Conservation (phyloP, 1,140 invertebrate species). For the Gonioctena quinquepunctata region DNA sequence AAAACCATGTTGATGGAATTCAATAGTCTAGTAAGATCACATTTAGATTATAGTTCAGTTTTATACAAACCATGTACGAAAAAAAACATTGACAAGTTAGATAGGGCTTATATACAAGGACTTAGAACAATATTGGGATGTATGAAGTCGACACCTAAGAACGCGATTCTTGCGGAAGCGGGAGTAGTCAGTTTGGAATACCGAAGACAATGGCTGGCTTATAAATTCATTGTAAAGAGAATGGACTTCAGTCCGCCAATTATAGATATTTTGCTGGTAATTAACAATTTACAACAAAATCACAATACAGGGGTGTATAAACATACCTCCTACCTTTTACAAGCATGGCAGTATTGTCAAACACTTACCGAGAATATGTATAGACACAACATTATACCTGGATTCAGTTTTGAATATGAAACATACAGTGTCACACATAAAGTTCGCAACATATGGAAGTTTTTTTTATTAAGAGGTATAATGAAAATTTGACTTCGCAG, state of each 20-base stretch:
- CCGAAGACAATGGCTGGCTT: neutral
- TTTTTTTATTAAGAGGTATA: too few relatives aligned
- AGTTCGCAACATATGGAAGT: too few relatives aligned
- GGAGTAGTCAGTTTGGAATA: neutral
- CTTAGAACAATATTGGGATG: neutral
- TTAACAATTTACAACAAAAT: neutral
- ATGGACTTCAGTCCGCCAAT: neutral
- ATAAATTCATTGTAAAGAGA: too few relatives aligned
- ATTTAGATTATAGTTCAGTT: neutral
- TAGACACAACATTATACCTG: neutral
- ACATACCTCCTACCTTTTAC: neutral
- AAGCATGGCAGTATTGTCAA: neutral
- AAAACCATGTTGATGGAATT: neutral
- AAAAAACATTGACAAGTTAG: neutral
- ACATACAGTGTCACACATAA: too few relatives aligned
- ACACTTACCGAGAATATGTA: too few relatives aligned
- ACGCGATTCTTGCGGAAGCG: neutral
- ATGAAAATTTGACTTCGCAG: too few relatives aligned
- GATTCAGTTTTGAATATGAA: neutral
- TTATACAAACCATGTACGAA: neutral
- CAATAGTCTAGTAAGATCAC: neutral
- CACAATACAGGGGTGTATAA: neutral
- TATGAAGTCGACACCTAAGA: neutral
- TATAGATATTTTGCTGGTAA: neutral
- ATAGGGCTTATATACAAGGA: neutral